Evolutionary conservation across 2,113 vertebrate species (phyloP), one percentile per base, ranked within the genome.

Genomic region (Austrofundulus limnaeus): DNA sequence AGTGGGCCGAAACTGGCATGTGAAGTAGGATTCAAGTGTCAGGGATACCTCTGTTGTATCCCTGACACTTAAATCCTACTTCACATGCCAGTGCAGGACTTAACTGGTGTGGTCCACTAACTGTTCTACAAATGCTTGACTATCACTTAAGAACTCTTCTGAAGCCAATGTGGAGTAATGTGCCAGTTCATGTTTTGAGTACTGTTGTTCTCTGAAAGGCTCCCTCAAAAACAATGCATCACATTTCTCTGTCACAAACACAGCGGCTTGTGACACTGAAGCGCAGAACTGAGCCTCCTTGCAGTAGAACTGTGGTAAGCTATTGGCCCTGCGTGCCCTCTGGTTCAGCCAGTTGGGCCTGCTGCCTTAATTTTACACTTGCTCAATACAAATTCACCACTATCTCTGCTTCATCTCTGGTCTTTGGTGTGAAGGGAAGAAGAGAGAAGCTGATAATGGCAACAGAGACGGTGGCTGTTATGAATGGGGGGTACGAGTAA

Each of bases 331-430:
- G 53, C 41, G 11, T 14, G 55, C 54, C 45, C 61, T 61, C 34
- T 50, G 23, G 34, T 45, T 59, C 70, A 54, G 15, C 61, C 78
- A 81, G 65, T 72, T 80, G 76, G 73, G 73, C 56, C 53, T 21
- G 34, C 75, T 64, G 75, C 68, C 65, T n/a, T 61, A 50, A 67
- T 56, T 74, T 80, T 55, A 80, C 77, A 85, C 80, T 82, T 31
- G 70, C 74, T 66, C 74, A 67, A 63, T 60, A 86, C 78, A 87
- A 76, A 77, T 80, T 83, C 53, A 19, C 55, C 65, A 79, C 78
- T 80, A 80, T 85, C 68, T 73, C 71, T 52, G 50, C 62, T 51
- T 51, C 74, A 87, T 78, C 85, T 86, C 85, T 89, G 83, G 78
- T 66, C 64, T 60, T 49, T 63, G 60, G 24, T 67, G 49, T 8